A percentile compares a stretch with the other conserved stretches of the same genome.
These are phyloP conservation scores for Cheirogaleus medius DNA, from an alignment of 2,113 vertebrate genomes.

Conservation along the genomic window DNA sequence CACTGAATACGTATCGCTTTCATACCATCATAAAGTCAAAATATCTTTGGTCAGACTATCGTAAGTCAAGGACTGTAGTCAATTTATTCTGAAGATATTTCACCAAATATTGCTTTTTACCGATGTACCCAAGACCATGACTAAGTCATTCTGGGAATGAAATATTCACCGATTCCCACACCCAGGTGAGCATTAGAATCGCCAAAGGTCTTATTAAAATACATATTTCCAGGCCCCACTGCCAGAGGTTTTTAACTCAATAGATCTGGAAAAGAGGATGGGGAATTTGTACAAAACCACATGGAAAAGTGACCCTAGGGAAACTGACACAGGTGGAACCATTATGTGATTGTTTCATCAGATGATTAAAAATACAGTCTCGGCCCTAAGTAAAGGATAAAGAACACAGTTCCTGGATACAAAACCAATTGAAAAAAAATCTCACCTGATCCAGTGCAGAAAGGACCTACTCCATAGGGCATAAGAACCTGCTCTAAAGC, in stretches of 20 bases:
- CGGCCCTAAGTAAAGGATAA: neutral
- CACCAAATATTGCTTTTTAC: neutral
- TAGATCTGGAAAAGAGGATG: neutral
- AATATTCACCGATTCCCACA: neutral
- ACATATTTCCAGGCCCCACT: neutral
- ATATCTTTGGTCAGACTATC: neutral
- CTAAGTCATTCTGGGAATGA: neutral
- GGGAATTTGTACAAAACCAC: neutral
- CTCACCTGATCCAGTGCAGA: neutral
- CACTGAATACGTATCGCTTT: neutral
- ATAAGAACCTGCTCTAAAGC: neutral
- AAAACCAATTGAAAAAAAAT: neutral
- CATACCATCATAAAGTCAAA: neutral
- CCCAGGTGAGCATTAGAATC: neutral
- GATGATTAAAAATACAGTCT: neutral
- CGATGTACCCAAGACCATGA: neutral
- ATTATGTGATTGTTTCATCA: neutral
- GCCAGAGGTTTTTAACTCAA: neutral
- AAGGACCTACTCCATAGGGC: fast-evolving
- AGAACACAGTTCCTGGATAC: neutral
- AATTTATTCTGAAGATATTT: neutral
- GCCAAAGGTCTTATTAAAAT: neutral
- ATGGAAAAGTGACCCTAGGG: neutral
- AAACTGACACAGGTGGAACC: neutral
- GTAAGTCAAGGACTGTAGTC: neutral